Evolutionary conservation across 1,140 invertebrate genomes (phyloP).

Genomic region (Hestina assimilis): DNA sequence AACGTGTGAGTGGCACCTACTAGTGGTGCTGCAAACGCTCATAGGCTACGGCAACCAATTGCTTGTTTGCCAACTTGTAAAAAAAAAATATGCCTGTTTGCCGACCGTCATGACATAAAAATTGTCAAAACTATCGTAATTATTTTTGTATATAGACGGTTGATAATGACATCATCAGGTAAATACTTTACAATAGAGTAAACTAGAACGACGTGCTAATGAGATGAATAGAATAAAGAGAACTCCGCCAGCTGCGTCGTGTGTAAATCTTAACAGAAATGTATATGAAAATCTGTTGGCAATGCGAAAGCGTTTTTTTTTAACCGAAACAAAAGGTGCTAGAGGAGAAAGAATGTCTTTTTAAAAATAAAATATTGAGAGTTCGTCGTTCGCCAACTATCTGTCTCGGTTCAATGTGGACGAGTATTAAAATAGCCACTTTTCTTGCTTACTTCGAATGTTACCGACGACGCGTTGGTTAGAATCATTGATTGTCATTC

Average conservation of each 20-base stretch:
- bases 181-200: constrained; percentile 7
- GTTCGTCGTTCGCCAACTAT: constrained; percentile 60
- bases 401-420: constrained; percentile 50
- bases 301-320: constrained; percentile 21
- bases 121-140: too few relatives aligned
- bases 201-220: constrained; percentile 9
- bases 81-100: too few relatives aligned
- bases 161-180: not conserved
- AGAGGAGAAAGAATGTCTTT: constrained; percentile 48
- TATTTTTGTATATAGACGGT: not conserved
- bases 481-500: constrained; percentile 5
- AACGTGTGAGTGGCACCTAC: too few relatives aligned
- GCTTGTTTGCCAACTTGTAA: too few relatives aligned
- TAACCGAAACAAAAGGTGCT: constrained; percentile 52
- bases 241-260: constrained; percentile 3
- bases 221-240: constrained; percentile 8
- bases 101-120: too few relatives aligned
- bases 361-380: constrained; percentile 68
- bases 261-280: constrained; percentile 12
- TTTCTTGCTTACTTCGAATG: constrained; percentile 44
- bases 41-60: too few relatives aligned
- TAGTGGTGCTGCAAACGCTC: too few relatives aligned
- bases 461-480: constrained; percentile 45
- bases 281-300: constrained; percentile 29
- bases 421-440: constrained; percentile 54